These are phyloP conservation scores for Tauraco erythrolophus DNA, from an alignment of 2,113 vertebrate genomes.

Conservation along the genomic window DNA sequence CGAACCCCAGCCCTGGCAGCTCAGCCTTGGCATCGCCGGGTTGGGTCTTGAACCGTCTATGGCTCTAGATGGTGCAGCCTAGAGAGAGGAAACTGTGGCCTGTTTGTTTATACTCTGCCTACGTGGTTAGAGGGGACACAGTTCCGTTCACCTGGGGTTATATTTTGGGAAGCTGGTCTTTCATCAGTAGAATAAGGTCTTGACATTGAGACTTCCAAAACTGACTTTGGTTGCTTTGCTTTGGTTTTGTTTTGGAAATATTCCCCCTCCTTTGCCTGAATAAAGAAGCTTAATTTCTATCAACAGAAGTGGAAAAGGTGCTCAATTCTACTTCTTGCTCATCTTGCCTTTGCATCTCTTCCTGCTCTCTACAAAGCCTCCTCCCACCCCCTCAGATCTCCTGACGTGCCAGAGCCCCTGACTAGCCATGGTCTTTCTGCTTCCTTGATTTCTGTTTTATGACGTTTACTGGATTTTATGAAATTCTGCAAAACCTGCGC, in stretches of 20 bases:
- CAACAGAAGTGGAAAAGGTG: not conserved
- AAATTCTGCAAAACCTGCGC: not conserved
- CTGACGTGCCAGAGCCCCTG: not conserved
- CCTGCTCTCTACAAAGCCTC: not conserved
- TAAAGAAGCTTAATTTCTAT: not conserved
- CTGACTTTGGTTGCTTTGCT: not conserved
- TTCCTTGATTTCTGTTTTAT: not conserved
- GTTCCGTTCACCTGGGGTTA: not conserved
- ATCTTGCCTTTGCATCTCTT: not conserved
- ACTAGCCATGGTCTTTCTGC: not conserved
- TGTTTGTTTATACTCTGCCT: not conserved
- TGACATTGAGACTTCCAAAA: not conserved
- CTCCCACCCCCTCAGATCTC: not conserved
- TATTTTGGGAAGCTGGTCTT: not conserved
- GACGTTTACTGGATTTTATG: not conserved
- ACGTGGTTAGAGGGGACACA: not conserved
- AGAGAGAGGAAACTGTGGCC: not conserved
- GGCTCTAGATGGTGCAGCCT: not conserved
- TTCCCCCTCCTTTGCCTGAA: not conserved
- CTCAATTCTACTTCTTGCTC: not conserved
- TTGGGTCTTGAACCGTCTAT: accelerated
- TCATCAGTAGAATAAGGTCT: not conserved
- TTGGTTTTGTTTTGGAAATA: not conserved
- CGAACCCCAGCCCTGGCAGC: not conserved
- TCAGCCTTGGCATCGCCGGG: accelerated